Evolutionary conservation across 2,797 vertebrate species (phyloP).

Genomic region (Erethizon dorsatum): DNA sequence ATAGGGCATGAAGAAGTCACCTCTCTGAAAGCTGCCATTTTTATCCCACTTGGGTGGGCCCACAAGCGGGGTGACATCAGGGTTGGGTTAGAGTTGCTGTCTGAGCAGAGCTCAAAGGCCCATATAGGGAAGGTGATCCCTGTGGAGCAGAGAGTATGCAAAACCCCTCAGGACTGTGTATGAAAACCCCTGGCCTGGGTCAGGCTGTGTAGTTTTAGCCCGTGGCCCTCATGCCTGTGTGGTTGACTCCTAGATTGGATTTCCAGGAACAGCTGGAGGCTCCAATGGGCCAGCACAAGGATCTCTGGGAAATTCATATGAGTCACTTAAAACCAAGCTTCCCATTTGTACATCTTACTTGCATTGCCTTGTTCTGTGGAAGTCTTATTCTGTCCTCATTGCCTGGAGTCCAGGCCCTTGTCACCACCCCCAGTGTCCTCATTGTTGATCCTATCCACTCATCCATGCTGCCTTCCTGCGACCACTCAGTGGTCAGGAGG

Average conservation of each 20-base stretch:
- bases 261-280: constrained; percentile 78
- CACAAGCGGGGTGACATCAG: background rate
- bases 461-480: background rate
- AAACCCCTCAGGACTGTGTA: background rate
- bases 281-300: constrained; percentile 79
- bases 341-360: background rate
- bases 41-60: background rate
- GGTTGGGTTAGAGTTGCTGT: background rate
- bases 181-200: background rate
- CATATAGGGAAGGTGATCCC: background rate
- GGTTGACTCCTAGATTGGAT: constrained; percentile 63
- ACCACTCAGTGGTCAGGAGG: background rate
- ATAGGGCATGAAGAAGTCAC: background rate
- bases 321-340: constrained; percentile 38
- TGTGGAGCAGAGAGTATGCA: background rate
- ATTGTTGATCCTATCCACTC: background rate
- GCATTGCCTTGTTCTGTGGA: background rate
- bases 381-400: background rate
- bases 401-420: background rate
- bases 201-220: background rate
- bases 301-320: constrained; percentile 80
- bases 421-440: background rate
- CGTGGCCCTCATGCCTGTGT: background rate
- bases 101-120: background rate
- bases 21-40: background rate